Base-by-base conservation (phyloP, 2,888 invertebrate species). In the Platynereis dumerilii region DNA sequence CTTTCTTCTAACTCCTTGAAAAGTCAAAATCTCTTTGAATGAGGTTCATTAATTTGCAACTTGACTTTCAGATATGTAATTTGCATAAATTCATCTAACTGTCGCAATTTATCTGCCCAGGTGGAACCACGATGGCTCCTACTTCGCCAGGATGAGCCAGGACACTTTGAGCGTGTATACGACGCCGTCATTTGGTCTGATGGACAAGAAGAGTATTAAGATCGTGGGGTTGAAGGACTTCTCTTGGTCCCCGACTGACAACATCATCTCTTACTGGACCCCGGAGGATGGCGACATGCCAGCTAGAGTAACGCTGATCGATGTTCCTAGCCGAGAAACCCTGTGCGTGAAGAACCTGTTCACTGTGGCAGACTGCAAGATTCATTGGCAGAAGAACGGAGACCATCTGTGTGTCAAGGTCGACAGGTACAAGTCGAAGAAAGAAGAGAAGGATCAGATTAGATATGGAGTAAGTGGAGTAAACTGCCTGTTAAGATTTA, bases 381-480 rank as follows among this genome's bases (percentile, higher is more conserved):
- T 99, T 83, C 96, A 96, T 84, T 99, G 99, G 99, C 99, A 99
- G 85, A 96, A 96, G 85, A 92, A 91, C 27, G 99, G 99, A 0
- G 96, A 98, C 83, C 96, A 96, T 83, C 87, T 99, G 28, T 97
- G 98, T 77, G 97, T 98, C 0, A 97, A 98, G 87, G 92, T 94
- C 0, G 93, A 94, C 82, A 87, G 92, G 65, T 92, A 90, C 84
- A 96, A 96, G 86, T 89, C 91, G n/a, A 92, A 93, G 78, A 95
- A 95, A 80, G 85, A 85, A 62, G 96, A 97, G 80, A 94, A 96
- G 75, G 91, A 90, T 70, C 42, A 54, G 1, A 89, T 91, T 62
- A 97, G 97, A 84, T 98, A 96, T 85, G 91, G 93, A 27, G 62
- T 62, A 26, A 62, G 62, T 62, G 39, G 24, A n/a, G 26, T 17